These are phyloP conservation scores for Zoanthus gigantus DNA, from an alignment of 92 coral and sea anemone species.

Conservation along the genomic window DNA sequence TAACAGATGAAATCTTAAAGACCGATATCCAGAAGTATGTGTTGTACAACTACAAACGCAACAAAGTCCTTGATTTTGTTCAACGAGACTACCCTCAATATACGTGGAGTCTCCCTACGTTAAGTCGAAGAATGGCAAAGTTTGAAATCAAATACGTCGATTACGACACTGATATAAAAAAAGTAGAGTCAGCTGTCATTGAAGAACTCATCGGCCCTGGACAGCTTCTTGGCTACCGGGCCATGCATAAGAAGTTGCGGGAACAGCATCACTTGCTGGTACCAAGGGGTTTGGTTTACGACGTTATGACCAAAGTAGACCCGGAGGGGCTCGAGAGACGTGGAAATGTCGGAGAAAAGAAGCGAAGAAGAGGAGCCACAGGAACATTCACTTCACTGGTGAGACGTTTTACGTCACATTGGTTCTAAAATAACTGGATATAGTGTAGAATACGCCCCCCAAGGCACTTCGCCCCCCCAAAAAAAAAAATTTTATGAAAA, in stretches of 20 bases:
- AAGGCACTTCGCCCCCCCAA: no score
- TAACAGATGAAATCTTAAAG: neutral
- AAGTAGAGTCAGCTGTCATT: slow-evolving; percentile 30
- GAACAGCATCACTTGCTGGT: slow-evolving; percentile 57
- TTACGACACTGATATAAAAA: slow-evolving; percentile 29
- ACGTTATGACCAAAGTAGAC: slow-evolving; percentile 63
- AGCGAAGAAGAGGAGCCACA: slow-evolving; percentile 6
- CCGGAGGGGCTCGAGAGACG: slow-evolving; percentile 69
- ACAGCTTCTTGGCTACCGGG: slow-evolving; percentile 46
- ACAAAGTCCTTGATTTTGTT: neutral
- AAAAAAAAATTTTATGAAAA: no score
- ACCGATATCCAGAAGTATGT: neutral
- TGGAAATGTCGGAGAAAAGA: slow-evolving; percentile 20
- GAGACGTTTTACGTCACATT: neutral
- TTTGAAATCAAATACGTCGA: neutral
- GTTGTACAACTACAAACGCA: neutral
- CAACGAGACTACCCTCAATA: slow-evolving; percentile 2
- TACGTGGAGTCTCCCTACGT: neutral
- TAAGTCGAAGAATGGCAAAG: neutral
- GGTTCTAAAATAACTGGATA: no score
- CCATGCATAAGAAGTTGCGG: slow-evolving; percentile 49
- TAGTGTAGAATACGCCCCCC: no score
- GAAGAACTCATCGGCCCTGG: slow-evolving; percentile 48
- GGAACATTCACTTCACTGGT: neutral
- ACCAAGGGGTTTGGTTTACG: slow-evolving; percentile 49